Percentiles rank a stretch among this genome's conserved stretches.
Conservation (phyloP, 2,888 invertebrate genomes). For the Athalia cordata region DNA sequence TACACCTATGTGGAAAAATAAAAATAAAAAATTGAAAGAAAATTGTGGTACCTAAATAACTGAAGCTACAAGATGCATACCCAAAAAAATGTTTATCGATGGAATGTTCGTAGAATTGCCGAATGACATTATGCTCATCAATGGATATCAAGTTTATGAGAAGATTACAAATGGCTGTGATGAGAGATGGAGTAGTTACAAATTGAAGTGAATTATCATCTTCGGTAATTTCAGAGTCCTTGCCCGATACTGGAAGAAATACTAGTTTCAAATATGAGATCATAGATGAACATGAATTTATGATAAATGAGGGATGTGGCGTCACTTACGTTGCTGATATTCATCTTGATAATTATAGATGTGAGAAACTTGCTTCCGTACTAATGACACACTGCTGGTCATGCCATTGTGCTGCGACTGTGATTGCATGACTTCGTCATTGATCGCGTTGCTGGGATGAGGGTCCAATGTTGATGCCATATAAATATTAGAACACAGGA, state of each 20-base stretch:
- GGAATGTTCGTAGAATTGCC: conserved; percentile 73
- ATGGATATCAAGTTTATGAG: conserved; percentile 73
- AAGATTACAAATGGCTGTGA: conserved; percentile 72
- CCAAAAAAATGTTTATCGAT: conserved; percentile 74
- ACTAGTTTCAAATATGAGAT: not conserved
- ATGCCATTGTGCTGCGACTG: conserved; percentile 53
- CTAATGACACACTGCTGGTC: conserved; percentile 55
- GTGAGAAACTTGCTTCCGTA: conserved; percentile 61
- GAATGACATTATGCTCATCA: conserved; percentile 70
- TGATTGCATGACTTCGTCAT: conserved; percentile 51
- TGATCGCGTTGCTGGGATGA: conserved; percentile 52
- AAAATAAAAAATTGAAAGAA: conserved; percentile 9
- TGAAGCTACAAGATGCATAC: conserved; percentile 62
- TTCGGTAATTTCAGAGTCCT: conserved; percentile 58
- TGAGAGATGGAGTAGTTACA: conserved; percentile 73
- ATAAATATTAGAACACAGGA: conserved; percentile 65
- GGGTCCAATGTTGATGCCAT: conserved; percentile 61
- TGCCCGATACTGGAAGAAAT: conserved; percentile 54
- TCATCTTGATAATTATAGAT: conserved; percentile 65
- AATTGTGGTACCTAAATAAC: conserved; percentile 43
- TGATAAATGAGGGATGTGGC: too few relatives aligned
- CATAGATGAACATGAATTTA: not conserved
- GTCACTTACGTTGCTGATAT: conserved; percentile 59
- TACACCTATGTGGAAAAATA: conserved; percentile 66
- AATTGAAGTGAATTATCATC: conserved; percentile 60